These are phyloP conservation scores for Gastrophysa polygoni DNA, from an alignment of 2,888 invertebrate species.

Conservation along the genomic window DNA sequence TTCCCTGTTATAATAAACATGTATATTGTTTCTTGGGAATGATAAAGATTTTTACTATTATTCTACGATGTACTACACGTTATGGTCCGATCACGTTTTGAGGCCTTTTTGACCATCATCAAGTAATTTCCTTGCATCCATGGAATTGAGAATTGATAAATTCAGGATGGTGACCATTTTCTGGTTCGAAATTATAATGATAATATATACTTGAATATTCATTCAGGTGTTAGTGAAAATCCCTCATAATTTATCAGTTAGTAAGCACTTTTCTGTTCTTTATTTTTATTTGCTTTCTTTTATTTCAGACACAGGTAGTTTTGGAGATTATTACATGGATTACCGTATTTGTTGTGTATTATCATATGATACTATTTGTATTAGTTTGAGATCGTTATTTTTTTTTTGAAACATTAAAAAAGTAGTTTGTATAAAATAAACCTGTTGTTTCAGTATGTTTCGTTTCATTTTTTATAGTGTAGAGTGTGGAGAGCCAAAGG, in stretches of 20 bases:
- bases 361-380: slow-evolving; percentile 24
- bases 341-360: slow-evolving; percentile 27
- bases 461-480: slow-evolving; percentile 45
- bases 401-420: slow-evolving; percentile 42
- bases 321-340: slow-evolving; percentile 20
- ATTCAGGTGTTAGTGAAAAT: no score
- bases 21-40: no score
- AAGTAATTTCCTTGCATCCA: no score
- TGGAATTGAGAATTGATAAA: no score
- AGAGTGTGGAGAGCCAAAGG: slow-evolving; percentile 31
- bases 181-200: no score
- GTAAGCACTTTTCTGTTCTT: slow-evolving; percentile 36
- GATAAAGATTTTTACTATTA: no score
- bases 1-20: no score
- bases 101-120: no score
- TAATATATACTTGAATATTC: no score
- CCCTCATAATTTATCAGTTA: background rate
- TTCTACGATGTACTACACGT: no score
- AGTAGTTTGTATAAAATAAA: slow-evolving; percentile 42
- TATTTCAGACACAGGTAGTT: slow-evolving; percentile 58
- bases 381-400: slow-evolving; percentile 60
- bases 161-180: no score
- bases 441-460: slow-evolving; percentile 48
- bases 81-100: no score
- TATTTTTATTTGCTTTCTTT: slow-evolving; percentile 55